Evolutionary conservation across 2,888 invertebrate genomes (phyloP).

Genomic region (Drosophila setosimentum): DNA sequence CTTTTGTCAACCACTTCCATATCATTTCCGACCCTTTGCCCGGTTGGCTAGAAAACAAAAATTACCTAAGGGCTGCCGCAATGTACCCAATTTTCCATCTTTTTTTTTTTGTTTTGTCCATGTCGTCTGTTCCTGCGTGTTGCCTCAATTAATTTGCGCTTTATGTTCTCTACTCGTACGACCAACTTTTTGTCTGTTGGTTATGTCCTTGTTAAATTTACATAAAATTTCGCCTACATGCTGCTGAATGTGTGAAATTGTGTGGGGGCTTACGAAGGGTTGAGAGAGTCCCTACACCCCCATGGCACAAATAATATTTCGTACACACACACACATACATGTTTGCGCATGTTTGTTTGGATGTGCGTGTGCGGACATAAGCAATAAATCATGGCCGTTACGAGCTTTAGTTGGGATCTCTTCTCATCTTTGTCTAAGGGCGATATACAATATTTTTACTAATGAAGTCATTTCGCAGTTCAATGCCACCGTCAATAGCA

Average conservation of each 20-base stretch:
- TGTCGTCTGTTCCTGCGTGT: conserved; percentile 30
- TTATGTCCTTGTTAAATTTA: conserved; percentile 72
- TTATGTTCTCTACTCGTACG: conserved; percentile 68
- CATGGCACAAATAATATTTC: conserved; percentile 34
- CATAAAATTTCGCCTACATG: conserved; percentile 55
- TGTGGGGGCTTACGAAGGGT: conserved; percentile 17
- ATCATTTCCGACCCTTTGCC: conserved; percentile 67
- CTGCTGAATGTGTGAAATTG: conserved; percentile 46
- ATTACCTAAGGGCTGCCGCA: conserved; percentile 41
- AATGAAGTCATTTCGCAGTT: conserved; percentile 82
- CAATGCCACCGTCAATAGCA: conserved; percentile 55
- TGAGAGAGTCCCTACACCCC: background rate
- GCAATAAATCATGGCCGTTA: conserved; percentile 71
- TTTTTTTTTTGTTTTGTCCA: background rate
- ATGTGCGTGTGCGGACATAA: conserved; percentile 16
- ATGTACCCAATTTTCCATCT: conserved; percentile 41
- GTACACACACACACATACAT: conserved; percentile 1
- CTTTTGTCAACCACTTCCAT: conserved; percentile 56
- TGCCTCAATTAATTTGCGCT: conserved; percentile 77
- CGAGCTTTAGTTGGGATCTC: conserved; percentile 10
- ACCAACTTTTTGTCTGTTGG: conserved; percentile 54
- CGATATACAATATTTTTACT: conserved; percentile 74
- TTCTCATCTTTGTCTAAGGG: conserved; percentile 23
- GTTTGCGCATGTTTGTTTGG: conserved; percentile 10
- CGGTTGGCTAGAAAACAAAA: conserved; percentile 43